These are phyloP conservation scores for Orius insidiosus DNA, from an alignment of 1,140 invertebrate genomes.

Conservation along the genomic window DNA sequence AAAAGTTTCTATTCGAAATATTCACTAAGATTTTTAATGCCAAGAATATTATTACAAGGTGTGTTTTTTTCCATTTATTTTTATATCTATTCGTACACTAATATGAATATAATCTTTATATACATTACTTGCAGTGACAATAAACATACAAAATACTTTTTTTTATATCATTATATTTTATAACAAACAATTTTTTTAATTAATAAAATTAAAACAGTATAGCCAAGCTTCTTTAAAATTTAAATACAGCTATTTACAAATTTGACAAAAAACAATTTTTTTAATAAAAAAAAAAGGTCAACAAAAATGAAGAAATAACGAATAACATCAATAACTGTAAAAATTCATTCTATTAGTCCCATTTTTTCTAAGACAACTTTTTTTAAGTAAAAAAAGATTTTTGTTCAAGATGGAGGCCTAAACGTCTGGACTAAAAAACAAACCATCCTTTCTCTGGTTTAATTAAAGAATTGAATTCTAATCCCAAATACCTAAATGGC, in stretches of 20 bases:
- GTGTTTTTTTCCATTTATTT: conserved; percentile 1
- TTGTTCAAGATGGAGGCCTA: too few relatives aligned
- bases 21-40: conserved; percentile 6
- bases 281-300: conserved; percentile 2
- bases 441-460: too few relatives aligned
- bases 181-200: background rate
- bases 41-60: conserved; percentile 12
- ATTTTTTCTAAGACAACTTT: too few relatives aligned
- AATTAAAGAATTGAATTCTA: too few relatives aligned
- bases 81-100: conserved; percentile 10
- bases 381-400: too few relatives aligned
- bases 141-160: conserved; percentile 11
- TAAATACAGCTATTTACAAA: conserved; percentile 8
- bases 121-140: conserved; percentile 7
- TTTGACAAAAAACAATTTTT: background rate
- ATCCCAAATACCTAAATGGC: too few relatives aligned
- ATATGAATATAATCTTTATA: background rate
- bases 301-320: conserved; percentile 11
- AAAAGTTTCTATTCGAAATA: too few relatives aligned
- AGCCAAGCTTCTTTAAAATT: background rate
- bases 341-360: conserved; percentile 9
- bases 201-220: conserved; percentile 3
- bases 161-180: conserved; percentile 4
- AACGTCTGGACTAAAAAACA: too few relatives aligned
- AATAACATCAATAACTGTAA: conserved; percentile 11